A percentile compares a stretch with the other conserved stretches of the same genome.
These are phyloP conservation scores for Danio tinwini DNA, from an alignment of 2,797 vertebrate genomes.

Conservation along the genomic window DNA sequence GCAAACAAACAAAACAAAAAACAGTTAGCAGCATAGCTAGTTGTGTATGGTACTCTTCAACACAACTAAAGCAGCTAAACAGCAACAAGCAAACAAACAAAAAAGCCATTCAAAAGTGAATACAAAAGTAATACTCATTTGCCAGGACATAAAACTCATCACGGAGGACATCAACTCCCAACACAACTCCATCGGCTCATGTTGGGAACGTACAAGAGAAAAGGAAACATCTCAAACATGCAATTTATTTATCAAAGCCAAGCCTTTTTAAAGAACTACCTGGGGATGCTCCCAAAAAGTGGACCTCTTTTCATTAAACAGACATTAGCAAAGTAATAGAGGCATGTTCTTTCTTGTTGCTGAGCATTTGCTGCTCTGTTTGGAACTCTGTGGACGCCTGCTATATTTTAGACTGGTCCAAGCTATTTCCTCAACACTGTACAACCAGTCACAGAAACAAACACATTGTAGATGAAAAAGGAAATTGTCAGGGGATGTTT, in stretches of 20 bases:
- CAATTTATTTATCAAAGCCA: constrained; percentile 60
- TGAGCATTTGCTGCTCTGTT: constrained; percentile 32
- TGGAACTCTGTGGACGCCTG: constrained; percentile 37
- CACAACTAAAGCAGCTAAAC: neutral
- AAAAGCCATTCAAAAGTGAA: neutral
- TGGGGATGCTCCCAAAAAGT: constrained; percentile 45
- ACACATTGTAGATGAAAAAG: constrained; percentile 38
- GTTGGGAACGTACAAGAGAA: constrained; percentile 41
- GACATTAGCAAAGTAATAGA: constrained; percentile 40
- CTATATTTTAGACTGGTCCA: constrained; percentile 29
- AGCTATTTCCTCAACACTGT: constrained; percentile 37
- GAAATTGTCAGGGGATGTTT: constrained; percentile 32
- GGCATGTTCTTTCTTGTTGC: constrained; percentile 39
- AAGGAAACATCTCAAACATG: constrained; percentile 55
- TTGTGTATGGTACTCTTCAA: neutral
- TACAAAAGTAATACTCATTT: constrained; percentile 1
- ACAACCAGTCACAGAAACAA: constrained; percentile 38
- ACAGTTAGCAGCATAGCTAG: neutral
- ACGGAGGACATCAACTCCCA: neutral
- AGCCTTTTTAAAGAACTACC: constrained; percentile 43
- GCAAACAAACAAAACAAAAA: neutral
- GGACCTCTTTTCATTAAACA: constrained; percentile 58
- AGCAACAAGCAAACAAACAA: neutral
- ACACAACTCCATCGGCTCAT: constrained; percentile 49
- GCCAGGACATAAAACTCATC: constrained; percentile 20